phyloP scores from a whole-genome alignment of 2,797 vertebrate species.

The Chiroxiphia lanceolata region DNA sequence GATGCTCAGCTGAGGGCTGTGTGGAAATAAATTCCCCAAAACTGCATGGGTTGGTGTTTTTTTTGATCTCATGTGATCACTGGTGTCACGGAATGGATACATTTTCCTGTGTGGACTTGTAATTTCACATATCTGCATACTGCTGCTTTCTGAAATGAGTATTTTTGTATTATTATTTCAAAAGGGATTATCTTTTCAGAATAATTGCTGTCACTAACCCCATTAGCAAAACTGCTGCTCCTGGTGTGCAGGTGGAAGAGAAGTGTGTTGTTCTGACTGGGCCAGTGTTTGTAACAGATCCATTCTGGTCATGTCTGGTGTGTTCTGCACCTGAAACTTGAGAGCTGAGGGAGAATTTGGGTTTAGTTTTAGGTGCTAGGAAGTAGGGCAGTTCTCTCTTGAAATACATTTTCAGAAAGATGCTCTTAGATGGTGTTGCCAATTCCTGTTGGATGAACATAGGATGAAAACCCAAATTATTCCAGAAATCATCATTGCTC shows the following conservation, averaged over 20 bases:
- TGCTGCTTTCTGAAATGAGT: background rate
- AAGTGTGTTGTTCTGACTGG: background rate
- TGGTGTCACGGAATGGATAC: background rate
- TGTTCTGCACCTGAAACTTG: background rate
- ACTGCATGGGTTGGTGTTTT: background rate
- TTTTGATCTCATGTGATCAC: background rate
- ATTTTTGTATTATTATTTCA: background rate
- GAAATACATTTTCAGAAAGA: background rate
- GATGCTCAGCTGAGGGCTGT: background rate
- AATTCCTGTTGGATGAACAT: background rate
- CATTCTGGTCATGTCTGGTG: accelerated
- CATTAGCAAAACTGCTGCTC: background rate
- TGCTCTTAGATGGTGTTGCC: background rate
- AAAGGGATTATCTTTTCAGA: background rate
- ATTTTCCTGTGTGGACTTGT: background rate
- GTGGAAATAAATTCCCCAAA: background rate
- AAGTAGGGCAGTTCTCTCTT: background rate
- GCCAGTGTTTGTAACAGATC: background rate
- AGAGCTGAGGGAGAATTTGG: background rate
- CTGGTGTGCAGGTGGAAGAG: background rate
- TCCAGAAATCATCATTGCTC: background rate
- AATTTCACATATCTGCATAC: background rate
- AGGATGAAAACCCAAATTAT: background rate
- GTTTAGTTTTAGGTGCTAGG: background rate
- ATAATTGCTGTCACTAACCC: background rate